Base-by-base conservation (phyloP, 1,140 invertebrate species). In the Ditylenchus dipsaci region DNA sequence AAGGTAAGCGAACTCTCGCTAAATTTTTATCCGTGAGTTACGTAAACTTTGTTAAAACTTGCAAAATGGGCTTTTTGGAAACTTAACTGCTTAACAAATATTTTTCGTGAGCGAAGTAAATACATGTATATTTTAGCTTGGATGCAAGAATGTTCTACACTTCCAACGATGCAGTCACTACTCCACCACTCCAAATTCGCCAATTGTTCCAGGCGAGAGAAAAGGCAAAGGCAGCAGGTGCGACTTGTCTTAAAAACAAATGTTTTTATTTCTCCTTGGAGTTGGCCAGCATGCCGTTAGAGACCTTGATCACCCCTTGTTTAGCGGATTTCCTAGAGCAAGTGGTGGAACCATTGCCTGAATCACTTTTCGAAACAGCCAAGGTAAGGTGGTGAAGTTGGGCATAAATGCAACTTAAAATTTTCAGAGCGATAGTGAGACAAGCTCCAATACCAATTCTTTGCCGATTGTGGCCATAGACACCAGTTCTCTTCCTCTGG, bases 261-360 rank as follows among this genome's bases (percentile, higher is more conserved):
- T 80, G 78, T 65, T 80, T 80, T 43, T 80, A 82, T 58, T 47
- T 82, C 8, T 69, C 76, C 1, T 30, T 80, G 30, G 78, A 78
- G 47, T 56, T 80, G 73, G 78, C 78, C 30, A 78, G 67, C 17
- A 80, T 80, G 78, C 80, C 77, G 1, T 38, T 73, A 61, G 92
- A 94, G 85, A 94, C 92, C 0, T 90, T 95, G 64, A 92, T 96
- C 73, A 93, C 90, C 76, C 93, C 93, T 0, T 91, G 93, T 78
- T 92, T 96, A 75, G 85, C 95, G 26, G 92, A 95, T 83, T 95
- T 94, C 83, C 84, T 95, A 42, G 93, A 95, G 82, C 92, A 95
- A 84, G 93, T 92, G 0, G 84, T 96, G 11, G 93, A 95, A 77
- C 93, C 92, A 0, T 92, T 95, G 38, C 82, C 62, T 53, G 67